Base-by-base conservation (phyloP, 2,888 invertebrate genomes). In the Hydrotaea diabolus region DNA sequence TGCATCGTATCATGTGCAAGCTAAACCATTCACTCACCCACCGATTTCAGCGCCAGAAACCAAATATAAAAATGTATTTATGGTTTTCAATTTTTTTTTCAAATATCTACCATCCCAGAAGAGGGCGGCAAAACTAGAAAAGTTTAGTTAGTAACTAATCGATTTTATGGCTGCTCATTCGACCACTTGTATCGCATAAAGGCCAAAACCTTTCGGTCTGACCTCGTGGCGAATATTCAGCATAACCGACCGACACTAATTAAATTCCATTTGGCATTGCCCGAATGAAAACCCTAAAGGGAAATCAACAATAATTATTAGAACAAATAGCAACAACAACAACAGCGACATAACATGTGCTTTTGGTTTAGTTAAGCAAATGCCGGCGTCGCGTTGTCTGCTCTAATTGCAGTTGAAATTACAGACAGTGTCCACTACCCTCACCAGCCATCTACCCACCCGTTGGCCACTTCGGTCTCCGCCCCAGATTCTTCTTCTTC, bases 251-350 rank as follows among this genome's bases (percentile, higher is more conserved):
- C 26, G 59, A 15, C 26, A 23, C 26, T 26, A 59, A 59, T 59
- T 59, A 59, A 23, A 59, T 59, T 59, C 23, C 26, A 59, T 59
- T 59, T 26, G 59, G 26, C 59, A 59, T 59, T 26, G 15, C 26
- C 49, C 23, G 23, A 26, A 15, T 59, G 26, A 59, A 59, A 26
- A 26, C 26, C 59, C 23, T 26, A 59, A 59, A 59, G 23, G 23
- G 26, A 59, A 59, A 59, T 59, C 59, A 23, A 59, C 59, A 59
- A 59, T 59, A 59, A 59, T 59, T 59, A 59, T 59, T 23, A 59
- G 26, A 26, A 59, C 23, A 15, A 26, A 59, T 23, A 53, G 53
- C 55, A 23, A 55, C 26, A 23, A 59, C 5, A 26, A 59, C 26
- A 49, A n/a, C 23, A 59, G 19, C 19, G 19, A 17, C 55, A 21